Evolutionary conservation across 2,113 vertebrate species (phyloP), one percentile per base, ranked within the genome.

Genomic region (Misgurnus mizolepis): DNA sequence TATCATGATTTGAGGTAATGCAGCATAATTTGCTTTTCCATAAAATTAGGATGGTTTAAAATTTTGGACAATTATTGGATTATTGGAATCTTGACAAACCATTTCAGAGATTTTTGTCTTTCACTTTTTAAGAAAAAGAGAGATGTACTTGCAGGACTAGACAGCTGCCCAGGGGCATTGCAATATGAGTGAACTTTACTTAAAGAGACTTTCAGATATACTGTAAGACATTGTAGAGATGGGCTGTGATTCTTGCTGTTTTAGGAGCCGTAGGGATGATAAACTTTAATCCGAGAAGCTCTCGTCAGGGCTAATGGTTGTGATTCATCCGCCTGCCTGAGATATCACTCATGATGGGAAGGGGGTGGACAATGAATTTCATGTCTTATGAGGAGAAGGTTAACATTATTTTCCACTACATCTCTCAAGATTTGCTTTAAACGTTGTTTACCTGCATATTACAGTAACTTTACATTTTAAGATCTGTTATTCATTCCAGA

Each of bases 291-390:
- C 55, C 40, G 10, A 5, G 50, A 17, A 45, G 55, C n/a, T 45
- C 40, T 6, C 7, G 45, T 62, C 22, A 60, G 43, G 49, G 61
- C 15, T 78, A 67, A 77, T 78, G 17, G 39, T 18, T 76, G 55
- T 81, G 80, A 81, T 61, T 76, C 80, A 81, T 70, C n/a, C 3
- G 17, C 45, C 4, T 40, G 60, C 9, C 45, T 56, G 69, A 72
- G 69, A 14, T 60, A 39, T 60, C 43, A 73, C 55, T 73, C 55
- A 43, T 60, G n/a, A 43, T 60, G 34, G 53, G 39, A 56, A 55
- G 50, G 53, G 17, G 69, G 69, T 40, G 69, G 53, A 73, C 18
- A 61, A 41, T 73, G 71, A 60, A 27, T n/a, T 18, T 22, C 7
- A 1, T 74, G 53, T 58, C 5, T 43, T 60, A 18, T 43, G 0